A percentile compares a stretch with the other conserved stretches of the same genome.
These are phyloP conservation scores for Criorhina ranunculi DNA, from an alignment of 2,888 invertebrate genomes.

Conservation along the genomic window DNA sequence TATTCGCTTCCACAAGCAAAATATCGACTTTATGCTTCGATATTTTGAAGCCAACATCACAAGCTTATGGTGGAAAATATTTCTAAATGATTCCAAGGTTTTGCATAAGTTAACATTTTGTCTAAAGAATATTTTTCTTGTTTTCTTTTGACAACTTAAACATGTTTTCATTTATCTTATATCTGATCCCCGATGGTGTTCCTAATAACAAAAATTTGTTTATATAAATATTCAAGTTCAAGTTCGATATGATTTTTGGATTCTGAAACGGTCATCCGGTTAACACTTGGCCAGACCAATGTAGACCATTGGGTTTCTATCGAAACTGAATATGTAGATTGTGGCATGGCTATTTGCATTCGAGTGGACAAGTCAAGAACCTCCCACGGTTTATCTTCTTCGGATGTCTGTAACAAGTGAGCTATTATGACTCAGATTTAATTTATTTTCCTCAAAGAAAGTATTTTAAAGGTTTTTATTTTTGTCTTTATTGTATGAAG, in stretches of 20 bases:
- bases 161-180: neutral
- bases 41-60: neutral
- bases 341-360: neutral
- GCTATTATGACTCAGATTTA: neutral
- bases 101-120: constrained; percentile 1
- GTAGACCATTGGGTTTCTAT: neutral
- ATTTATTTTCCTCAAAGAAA: constrained; percentile 12
- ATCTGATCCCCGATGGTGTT: too few relatives aligned
- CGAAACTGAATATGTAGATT: neutral
- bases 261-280: neutral
- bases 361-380: neutral
- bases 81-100: neutral
- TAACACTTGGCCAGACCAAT: neutral
- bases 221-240: neutral
- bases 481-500: neutral
- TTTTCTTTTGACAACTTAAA: too few relatives aligned
- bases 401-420: neutral
- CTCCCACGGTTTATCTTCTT: neutral
- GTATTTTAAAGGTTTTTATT: neutral
- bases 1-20: too few relatives aligned
- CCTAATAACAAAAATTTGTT: too few relatives aligned
- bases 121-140: too few relatives aligned
- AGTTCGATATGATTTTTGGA: neutral
- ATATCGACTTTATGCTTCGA: too few relatives aligned
- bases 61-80: neutral